Conservation (phyloP, 2,113 vertebrate species). For the Phylloscopus trochilus region DNA sequence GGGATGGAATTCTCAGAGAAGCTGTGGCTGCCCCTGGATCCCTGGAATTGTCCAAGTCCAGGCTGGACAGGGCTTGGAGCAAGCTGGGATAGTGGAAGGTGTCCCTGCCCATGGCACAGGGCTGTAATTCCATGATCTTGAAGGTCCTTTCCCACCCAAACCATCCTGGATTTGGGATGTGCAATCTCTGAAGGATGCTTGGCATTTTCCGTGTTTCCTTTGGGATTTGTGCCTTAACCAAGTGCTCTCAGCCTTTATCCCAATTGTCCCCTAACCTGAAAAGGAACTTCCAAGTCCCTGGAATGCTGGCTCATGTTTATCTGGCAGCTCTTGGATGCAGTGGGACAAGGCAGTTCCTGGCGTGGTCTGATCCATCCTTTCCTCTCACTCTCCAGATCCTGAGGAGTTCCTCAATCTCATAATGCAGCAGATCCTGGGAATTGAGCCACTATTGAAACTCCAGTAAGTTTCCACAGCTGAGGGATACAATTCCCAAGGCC, state of each 20-base stretch:
- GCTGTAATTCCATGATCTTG: not conserved
- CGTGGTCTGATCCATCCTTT: not conserved
- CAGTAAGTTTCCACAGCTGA: slow-evolving; percentile 67
- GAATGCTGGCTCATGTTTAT: not conserved
- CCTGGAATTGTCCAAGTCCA: not conserved
- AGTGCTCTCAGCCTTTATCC: not conserved
- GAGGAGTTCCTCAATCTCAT: slow-evolving; percentile 90
- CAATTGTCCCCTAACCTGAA: not conserved
- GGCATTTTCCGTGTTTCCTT: not conserved
- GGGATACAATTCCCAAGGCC: not conserved
- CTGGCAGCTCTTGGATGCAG: not conserved
- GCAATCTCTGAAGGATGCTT: not conserved
- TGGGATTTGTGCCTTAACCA: not conserved
- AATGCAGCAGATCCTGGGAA: slow-evolving; percentile 83
- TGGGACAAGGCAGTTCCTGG: not conserved
- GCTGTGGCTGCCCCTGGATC: not conserved
- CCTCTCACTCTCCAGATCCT: slow-evolving; percentile 75
- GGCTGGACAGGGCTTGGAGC: not conserved
- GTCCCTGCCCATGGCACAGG: fast-evolving
- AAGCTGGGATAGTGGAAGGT: not conserved
- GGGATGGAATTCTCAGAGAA: not conserved
- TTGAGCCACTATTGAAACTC: slow-evolving; percentile 86
- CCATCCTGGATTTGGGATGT: fast-evolving
- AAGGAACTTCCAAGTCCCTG: not conserved
- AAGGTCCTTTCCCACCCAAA: not conserved